Evolutionary conservation across 2,888 invertebrate species (phyloP), one percentile per base, ranked within the genome.

Genomic region (Sinelater perroti): DNA sequence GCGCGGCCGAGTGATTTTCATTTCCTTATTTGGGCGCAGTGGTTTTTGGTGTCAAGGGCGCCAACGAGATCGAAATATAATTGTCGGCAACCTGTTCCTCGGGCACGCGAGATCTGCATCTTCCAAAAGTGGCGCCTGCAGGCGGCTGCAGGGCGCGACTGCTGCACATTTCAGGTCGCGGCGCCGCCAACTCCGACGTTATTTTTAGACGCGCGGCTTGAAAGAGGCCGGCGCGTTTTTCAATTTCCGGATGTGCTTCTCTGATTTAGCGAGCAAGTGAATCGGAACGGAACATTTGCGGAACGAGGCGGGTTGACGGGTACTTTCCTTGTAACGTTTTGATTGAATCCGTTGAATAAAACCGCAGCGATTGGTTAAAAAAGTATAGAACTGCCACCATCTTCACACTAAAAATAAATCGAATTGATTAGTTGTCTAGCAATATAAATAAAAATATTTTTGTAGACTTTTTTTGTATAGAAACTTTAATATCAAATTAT

Each of bases 21-120:
- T 33, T 47, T 24, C 33, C 47, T 33, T 47, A 33, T 47, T 47
- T 31, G 33, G 47, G 14, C n/a, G 10, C 10, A 18, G 20, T 20
- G 3, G 3, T 3, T 33, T 47, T 47, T 30, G 20, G 35, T 47
- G 47, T 47, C 47, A 47, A 47, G 47, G 47, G 35, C 47, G 14
- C 14, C 33, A 33, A 16, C 47, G 18, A 36, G n/a, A n/a, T 6
- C 8, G 18, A 36, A 14, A 16, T 17, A 14, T 14, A 24, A 42
- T 21, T 20, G 3, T 7, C 26, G 26, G 26, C 11, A 26, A 42
- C 42, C 26, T 42, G 42, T 3, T 42, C 14, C 13, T 11, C 18
- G 3, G 20, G 26, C 21, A 11, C n/a, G 42, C 26, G 42, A 24
- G 26, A 42, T 42, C 26, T 42, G 21, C 16, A 11, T 20, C 20